Evolutionary conservation across 2,888 invertebrate species (phyloP).

Genomic region (Chaetoderma sp.): DNA sequence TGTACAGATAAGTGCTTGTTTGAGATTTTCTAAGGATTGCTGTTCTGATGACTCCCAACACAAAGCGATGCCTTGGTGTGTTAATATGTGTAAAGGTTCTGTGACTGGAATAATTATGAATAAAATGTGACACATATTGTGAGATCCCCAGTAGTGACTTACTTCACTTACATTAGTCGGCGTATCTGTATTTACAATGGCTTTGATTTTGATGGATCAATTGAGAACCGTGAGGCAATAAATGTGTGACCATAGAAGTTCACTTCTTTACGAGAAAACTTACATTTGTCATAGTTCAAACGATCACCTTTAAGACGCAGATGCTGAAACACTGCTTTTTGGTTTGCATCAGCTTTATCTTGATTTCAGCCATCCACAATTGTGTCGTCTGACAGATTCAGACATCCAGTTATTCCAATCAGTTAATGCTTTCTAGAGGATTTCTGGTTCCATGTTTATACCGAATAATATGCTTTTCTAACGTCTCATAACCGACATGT

Average conservation of each 20-base stretch:
- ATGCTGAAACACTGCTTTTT: constrained; percentile 42
- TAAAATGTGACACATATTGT: constrained; percentile 24
- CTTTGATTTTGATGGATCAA: background rate
- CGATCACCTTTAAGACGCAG: background rate
- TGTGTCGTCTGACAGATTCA: constrained; percentile 68
- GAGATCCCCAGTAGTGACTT: constrained; percentile 25
- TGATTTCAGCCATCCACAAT: constrained; percentile 53
- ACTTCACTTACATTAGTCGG: constrained; percentile 21
- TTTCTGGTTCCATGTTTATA: constrained; percentile 66
- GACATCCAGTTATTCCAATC: constrained; percentile 54
- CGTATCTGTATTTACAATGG: background rate
- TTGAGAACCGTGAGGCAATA: background rate
- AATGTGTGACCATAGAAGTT: constrained; percentile 13
- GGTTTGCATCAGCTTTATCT: constrained; percentile 52
- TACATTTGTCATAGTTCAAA: background rate
- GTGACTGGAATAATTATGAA: constrained; percentile 21
- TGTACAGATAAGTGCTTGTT: background rate
- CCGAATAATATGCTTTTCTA: no score
- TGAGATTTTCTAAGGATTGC: constrained; percentile 12
- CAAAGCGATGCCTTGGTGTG: constrained; percentile 6
- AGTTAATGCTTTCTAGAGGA: constrained; percentile 68
- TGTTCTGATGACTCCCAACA: constrained; percentile 5
- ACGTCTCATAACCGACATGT: constrained; percentile 42
- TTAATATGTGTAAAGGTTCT: constrained; percentile 27
- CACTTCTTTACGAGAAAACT: background rate